phyloP scores from a whole-genome alignment of 2,888 invertebrate species.

The Myathropa florea region DNA sequence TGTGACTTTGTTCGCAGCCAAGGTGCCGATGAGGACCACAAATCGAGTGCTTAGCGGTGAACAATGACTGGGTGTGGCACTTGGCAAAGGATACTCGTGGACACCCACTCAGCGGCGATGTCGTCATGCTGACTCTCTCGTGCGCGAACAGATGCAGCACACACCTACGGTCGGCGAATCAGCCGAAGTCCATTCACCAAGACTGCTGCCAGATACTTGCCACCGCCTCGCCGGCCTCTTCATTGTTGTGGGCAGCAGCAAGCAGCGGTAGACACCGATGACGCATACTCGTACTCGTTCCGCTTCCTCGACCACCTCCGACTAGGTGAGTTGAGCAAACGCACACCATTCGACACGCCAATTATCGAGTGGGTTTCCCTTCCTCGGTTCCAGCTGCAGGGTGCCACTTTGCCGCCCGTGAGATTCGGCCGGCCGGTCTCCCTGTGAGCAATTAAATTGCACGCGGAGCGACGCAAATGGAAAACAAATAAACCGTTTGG shows the following conservation, averaged over 20 bases:
- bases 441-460: conserved; percentile 15
- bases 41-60: neutral
- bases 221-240: too few species aligned
- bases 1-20: neutral
- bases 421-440: neutral
- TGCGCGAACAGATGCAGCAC: neutral
- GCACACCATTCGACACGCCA: conserved; percentile 27
- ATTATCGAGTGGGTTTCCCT: conserved; percentile 10
- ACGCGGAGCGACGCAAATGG: conserved; percentile 11
- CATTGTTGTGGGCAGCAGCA: neutral
- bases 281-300: conserved; percentile 39
- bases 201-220: neutral
- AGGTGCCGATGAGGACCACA: neutral
- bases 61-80: neutral
- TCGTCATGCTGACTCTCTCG: neutral
- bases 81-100: neutral
- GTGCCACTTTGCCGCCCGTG: neutral
- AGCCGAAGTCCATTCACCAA: neutral
- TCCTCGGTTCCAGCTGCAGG: neutral
- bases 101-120: neutral
- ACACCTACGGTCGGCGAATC: too few species aligned
- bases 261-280: conserved; percentile 4
- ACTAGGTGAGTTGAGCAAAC: conserved; percentile 24
- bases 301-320: neutral
- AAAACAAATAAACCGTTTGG: conserved; percentile 6